A percentile compares a stretch with the other conserved stretches of the same genome.
These are phyloP conservation scores for Pteronura brasiliensis DNA, from an alignment of 2,113 vertebrate genomes.

Conservation along the genomic window DNA sequence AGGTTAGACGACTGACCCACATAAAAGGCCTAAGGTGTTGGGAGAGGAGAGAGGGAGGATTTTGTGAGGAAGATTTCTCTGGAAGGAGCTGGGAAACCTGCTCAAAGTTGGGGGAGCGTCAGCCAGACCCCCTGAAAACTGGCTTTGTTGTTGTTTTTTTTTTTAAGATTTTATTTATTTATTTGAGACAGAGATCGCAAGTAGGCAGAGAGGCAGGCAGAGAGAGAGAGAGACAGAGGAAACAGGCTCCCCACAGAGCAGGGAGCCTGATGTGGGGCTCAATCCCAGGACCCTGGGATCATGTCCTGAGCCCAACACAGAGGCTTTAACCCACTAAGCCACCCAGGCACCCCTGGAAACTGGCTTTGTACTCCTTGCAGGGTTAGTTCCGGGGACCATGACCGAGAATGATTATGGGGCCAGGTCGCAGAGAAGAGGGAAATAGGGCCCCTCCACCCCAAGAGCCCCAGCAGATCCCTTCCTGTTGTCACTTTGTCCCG, in stretches of 20 bases:
- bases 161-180: too few species aligned
- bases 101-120: neutral
- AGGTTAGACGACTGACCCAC: neutral
- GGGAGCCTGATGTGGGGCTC: too few species aligned
- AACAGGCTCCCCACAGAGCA: too few species aligned
- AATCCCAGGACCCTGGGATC: too few species aligned
- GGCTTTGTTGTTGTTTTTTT: too few species aligned
- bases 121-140: neutral
- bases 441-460: neutral
- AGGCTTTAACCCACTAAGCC: too few species aligned
- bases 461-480: neutral
- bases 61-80: neutral
- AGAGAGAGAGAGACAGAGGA: too few species aligned
- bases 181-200: too few species aligned
- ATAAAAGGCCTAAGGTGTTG: accelerated
- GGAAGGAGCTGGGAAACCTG: neutral
- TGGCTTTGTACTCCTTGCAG: neutral
- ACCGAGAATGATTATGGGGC: neutral
- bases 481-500: neutral
- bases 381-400: neutral
- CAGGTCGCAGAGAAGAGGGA: neutral
- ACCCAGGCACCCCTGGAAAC: neutral
- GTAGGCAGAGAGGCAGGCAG: too few species aligned
- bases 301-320: too few species aligned
- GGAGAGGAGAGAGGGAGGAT: neutral